phyloP scores from a whole-genome alignment of 2,888 invertebrate species.

The Margaritifera margaritifera region DNA sequence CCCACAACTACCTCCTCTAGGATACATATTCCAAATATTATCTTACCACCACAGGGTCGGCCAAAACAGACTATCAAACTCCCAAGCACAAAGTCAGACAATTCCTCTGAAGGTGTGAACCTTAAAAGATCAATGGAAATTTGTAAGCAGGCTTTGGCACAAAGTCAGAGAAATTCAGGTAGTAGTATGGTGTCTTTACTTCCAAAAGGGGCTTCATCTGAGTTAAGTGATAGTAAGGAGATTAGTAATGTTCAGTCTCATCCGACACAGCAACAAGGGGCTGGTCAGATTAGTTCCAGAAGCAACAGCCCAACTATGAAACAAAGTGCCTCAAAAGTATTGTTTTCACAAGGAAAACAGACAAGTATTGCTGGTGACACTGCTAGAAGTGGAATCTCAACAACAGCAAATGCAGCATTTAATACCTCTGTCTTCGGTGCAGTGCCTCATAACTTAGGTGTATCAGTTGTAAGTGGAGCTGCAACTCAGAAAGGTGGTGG shows the following conservation, averaged over 20 bases:
- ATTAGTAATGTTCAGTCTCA: too few species aligned
- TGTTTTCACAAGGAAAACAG: constrained; percentile 33
- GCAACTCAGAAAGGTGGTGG: constrained; percentile 23
- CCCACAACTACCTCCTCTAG: constrained; percentile 11
- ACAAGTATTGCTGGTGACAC: constrained; percentile 15
- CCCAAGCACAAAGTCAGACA: constrained; percentile 26
- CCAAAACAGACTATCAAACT: constrained; percentile 15
- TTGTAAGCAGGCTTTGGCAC: constrained; percentile 84
- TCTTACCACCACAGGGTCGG: constrained; percentile 25
- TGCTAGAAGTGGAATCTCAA: constrained; percentile 1
- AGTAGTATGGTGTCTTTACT: constrained; percentile 35
- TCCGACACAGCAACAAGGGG: too few species aligned
- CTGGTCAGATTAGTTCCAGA: too few species aligned
- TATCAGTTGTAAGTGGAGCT: constrained; percentile 12
- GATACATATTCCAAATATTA: constrained; percentile 37
- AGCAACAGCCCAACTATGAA: not conserved
- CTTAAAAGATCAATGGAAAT: constrained; percentile 96
- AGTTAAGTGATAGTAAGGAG: too few species aligned
- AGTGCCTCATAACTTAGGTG: constrained; percentile 7
- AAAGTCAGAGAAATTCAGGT: constrained; percentile 76
- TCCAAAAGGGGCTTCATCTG: constrained; percentile 16
- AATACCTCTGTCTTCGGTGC: constrained; percentile 10
- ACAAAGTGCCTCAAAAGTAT: constrained; percentile 44
- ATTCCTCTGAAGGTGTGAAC: constrained; percentile 78
- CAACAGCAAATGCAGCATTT: constrained; percentile 3